Evolutionary conservation across 2,888 invertebrate species (phyloP).

Genomic region (Andrena haemorrhoa): DNA sequence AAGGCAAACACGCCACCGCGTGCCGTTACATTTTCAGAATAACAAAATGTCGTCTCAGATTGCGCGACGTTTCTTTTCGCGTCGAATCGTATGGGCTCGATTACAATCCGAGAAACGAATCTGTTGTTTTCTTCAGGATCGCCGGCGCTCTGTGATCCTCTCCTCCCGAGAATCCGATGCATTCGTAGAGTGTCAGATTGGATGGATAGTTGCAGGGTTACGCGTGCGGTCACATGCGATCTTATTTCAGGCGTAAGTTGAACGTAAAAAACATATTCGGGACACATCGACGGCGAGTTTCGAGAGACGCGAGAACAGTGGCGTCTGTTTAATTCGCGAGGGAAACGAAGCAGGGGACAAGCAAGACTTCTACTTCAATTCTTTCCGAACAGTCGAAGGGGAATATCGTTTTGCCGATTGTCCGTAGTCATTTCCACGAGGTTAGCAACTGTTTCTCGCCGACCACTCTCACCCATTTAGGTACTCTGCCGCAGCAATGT

Average conservation of each 20-base stretch:
- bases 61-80: slow-evolving; percentile 36
- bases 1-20: slow-evolving; percentile 60
- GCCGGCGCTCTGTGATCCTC: background rate
- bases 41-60: slow-evolving; percentile 71
- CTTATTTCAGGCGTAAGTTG: slow-evolving; percentile 34
- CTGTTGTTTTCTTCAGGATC: slow-evolving; percentile 34
- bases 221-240: slow-evolving; percentile 33
- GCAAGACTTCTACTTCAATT: background rate
- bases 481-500: background rate
- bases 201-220: slow-evolving; percentile 40
- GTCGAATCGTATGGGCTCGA: background rate
- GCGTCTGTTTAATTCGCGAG: slow-evolving; percentile 1
- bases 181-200: slow-evolving; percentile 34
- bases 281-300: slow-evolving; percentile 4
- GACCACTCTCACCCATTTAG: background rate
- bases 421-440: background rate
- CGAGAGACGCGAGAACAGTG: background rate
- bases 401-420: background rate
- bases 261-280: slow-evolving; percentile 22
- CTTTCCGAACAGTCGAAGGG: background rate
- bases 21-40: slow-evolving; percentile 72
- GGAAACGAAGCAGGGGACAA: background rate
- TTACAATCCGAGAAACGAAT: slow-evolving; percentile 3
- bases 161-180: slow-evolving; percentile 13
- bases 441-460: slow-evolving; percentile 22